Base-by-base conservation (phyloP, 64 coral and sea anemone genomes). In the Trachythela sp. region DNA sequence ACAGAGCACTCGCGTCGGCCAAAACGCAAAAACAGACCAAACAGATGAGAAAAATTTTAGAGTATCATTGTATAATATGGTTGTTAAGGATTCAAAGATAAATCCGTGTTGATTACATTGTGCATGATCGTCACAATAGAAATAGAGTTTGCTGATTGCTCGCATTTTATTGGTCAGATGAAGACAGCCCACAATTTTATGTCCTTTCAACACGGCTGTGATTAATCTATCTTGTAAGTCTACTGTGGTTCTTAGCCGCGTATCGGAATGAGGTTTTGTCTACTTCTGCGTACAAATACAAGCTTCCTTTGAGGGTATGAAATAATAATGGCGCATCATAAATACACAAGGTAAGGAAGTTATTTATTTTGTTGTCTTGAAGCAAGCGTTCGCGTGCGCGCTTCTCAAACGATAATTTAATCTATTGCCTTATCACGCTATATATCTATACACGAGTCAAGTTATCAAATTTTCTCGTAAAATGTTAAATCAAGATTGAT, bases 81-180 rank as follows among this genome's bases (percentile, higher is more conserved):
- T 30, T 80, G 2, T 80, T 35, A 80, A 80, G 15, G 10, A 72
- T 35, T 72, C 10, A 72, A 52, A 8, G 22, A 8, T 64, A 64
- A 64, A 64, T 64, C 56, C 56, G 56, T 27, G 56, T 64, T 64
- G 56, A 64, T 64, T 64, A 27, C 22, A 64, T 26, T 24, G 20
- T 64, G 24, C 26, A 64, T 27, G 15, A 64, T 64, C 56, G 56
- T 64, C 56, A 64, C 17, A 64, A 64, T 64, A 20, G 56, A 64
- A 20, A n/a, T 5, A 64, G 26, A 64, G 26, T 11, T 45, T 45
- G 42, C 59, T 68, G 20, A 68, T n/a, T 68, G 20, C 33, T 80
- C 7, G 31, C 75, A 38, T 80, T 39, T 80, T 39, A 80, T 80
- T 80, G 75, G 75, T 80, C 37, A 64, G 56, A 64, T 64, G 56